Evolutionary conservation across 2,888 invertebrate species (phyloP).

Genomic region (Arrhopalites spinosus): DNA sequence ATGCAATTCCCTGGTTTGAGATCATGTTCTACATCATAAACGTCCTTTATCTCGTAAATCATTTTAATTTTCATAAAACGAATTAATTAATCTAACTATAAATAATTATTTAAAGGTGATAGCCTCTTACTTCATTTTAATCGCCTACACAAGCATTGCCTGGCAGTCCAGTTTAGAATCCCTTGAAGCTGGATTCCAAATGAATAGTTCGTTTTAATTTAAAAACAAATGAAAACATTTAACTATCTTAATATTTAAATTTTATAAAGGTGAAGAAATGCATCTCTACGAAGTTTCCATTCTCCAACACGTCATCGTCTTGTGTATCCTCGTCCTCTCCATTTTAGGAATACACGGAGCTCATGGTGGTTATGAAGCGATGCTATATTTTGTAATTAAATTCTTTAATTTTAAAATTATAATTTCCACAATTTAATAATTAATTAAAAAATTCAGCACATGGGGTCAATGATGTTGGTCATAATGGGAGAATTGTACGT

Average conservation of each 20-base stretch:
- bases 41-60: constrained; percentile 10
- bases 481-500: neutral
- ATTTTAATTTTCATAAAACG: no score
- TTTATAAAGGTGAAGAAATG: neutral
- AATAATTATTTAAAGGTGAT: no score
- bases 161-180: constrained; percentile 1
- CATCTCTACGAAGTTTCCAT: neutral
- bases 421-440: neutral
- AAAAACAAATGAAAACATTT: neutral
- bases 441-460: neutral
- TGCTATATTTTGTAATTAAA: neutral
- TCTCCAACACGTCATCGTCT: constrained; percentile 10
- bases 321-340: neutral
- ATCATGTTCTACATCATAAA: constrained; percentile 20
- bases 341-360: neutral
- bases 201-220: neutral
- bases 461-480: neutral
- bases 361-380: neutral
- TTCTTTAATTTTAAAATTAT: neutral
- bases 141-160: constrained; percentile 1
- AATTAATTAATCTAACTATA: neutral
- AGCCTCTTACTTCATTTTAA: neutral
- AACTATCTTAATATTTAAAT: neutral
- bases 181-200: neutral
- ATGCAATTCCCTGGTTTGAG: constrained; percentile 15